Base-by-base conservation (phyloP, 2,113 vertebrate species). In the Bolborhynchus lineola region DNA sequence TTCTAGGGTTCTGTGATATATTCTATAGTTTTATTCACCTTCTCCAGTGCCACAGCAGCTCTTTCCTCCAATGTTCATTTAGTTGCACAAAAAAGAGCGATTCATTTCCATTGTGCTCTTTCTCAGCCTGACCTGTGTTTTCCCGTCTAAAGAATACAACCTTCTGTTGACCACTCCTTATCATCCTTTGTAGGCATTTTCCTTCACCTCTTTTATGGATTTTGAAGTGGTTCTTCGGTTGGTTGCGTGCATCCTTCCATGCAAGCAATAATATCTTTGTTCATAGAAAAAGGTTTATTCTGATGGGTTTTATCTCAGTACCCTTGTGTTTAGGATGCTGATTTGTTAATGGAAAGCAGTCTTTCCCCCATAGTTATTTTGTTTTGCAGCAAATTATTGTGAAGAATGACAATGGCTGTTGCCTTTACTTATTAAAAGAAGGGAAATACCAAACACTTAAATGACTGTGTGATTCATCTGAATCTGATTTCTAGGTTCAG, bases 401-500 rank as follows among this genome's bases (percentile, higher is more conserved):
- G 90, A 94, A 74, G 67, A 96, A 92, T 5, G 23, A 93, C 90
- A 94, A 88, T 94, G 65, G 64, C 55, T 68, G 35, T 78, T 96
- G 82, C 76, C 64, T 96, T 91, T 41, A 21, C 65, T 95, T 83
- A 21, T 15, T 62, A 81, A 94, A 90, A 92, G 82, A 63, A 93
- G 87, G 92, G 94, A 96, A 97, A 96, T 95, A 89, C 91, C 39
- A 16, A 81, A 28, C 72, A 4, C 74, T 91, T 76, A 24, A 82
- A 69, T 16, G 55, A 55, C 64, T 86, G 6, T 41, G 53, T 90
- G 82, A 94, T 95, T 96, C 93, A 94, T 86, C 93, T 95, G 92
- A 96, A 76, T 79, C 82, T 88, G 92, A 94, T 93, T 96, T 96
- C 79, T 78, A 83, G 90, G 93, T 86, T 94, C 82, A 52, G 59